A percentile compares a stretch with the other conserved stretches of the same genome.
phyloP scores from a whole-genome alignment of 1,140 invertebrate genomes.

The Campoletis sonorensis region DNA sequence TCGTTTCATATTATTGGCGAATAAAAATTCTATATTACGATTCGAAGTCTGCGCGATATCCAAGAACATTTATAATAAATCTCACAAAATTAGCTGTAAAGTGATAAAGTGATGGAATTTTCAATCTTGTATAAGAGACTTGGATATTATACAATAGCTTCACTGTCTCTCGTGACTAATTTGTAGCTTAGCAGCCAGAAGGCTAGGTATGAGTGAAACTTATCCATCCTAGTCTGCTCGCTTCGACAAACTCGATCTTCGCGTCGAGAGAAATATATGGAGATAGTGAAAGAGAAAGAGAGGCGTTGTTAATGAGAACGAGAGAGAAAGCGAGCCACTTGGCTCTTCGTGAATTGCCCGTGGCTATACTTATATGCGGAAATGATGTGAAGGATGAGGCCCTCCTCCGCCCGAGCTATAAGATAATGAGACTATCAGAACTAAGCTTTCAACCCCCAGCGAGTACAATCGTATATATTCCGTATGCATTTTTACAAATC shows the following conservation, averaged over 20 bases:
- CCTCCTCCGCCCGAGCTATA: not conserved
- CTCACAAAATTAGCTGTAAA: constrained; percentile 1
- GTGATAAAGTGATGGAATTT: not conserved
- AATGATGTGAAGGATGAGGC: constrained; percentile 25
- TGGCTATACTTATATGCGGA: constrained; percentile 16
- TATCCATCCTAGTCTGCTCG: not conserved
- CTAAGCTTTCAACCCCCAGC: not conserved
- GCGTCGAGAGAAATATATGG: not conserved
- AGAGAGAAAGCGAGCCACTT: not conserved
- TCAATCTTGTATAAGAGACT: not conserved
- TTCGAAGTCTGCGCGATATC: not conserved
- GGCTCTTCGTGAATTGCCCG: not conserved
- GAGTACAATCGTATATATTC: constrained; percentile 13
- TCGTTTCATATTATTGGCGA: not conserved
- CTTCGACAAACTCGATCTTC: constrained; percentile 24
- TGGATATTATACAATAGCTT: not conserved
- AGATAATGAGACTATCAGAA: constrained; percentile 30
- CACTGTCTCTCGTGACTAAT: constrained; percentile 18
- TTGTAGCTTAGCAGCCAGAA: not conserved
- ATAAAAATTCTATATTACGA: not conserved
- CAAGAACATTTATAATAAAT: not conserved
- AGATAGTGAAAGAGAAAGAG: not conserved
- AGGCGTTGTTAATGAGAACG: not conserved
- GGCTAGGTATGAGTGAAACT: constrained; percentile 3
- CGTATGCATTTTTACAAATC: not conserved